Evolutionary conservation across 2,797 vertebrate species (phyloP).

Genomic region (Remorina albescens): DNA sequence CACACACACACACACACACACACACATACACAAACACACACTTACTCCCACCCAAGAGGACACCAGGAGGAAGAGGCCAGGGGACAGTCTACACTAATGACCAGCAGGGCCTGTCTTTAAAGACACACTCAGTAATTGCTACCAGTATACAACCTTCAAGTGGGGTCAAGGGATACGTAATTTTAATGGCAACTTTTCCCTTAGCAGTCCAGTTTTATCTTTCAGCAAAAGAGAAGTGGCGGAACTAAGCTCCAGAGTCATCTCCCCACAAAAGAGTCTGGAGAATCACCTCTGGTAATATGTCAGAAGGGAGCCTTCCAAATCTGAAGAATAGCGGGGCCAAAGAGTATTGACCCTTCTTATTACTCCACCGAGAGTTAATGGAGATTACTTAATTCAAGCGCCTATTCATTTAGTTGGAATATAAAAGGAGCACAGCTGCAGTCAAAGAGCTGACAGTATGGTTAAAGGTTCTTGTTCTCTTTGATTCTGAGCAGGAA

Average conservation of each 20-base stretch:
- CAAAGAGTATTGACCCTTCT: constrained; percentile 72
- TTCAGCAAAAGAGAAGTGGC: constrained; percentile 50
- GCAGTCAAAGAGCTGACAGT: constrained; percentile 53
- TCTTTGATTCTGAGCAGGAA: constrained; percentile 34
- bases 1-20: background rate
- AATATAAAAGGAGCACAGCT: constrained; percentile 56
- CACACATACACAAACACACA: no score
- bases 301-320: constrained; percentile 73
- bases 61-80: constrained; percentile 34
- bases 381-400: constrained; percentile 77
- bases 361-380: constrained; percentile 69
- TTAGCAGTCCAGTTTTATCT: constrained; percentile 73
- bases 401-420: constrained; percentile 70
- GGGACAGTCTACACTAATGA: constrained; percentile 69
- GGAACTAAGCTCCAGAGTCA: constrained; percentile 67
- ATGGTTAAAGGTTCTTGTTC: constrained; percentile 31
- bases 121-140: constrained; percentile 76
- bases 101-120: constrained; percentile 66
- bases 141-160: constrained; percentile 75
- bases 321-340: constrained; percentile 72
- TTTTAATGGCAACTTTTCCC: constrained; percentile 77
- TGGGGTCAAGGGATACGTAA: constrained; percentile 74
- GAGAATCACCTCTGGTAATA: constrained; percentile 79
- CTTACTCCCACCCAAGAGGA: background rate
- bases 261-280: constrained; percentile 63